phyloP scores from a whole-genome alignment of 2,113 vertebrate species.

The Grallaria varia region DNA sequence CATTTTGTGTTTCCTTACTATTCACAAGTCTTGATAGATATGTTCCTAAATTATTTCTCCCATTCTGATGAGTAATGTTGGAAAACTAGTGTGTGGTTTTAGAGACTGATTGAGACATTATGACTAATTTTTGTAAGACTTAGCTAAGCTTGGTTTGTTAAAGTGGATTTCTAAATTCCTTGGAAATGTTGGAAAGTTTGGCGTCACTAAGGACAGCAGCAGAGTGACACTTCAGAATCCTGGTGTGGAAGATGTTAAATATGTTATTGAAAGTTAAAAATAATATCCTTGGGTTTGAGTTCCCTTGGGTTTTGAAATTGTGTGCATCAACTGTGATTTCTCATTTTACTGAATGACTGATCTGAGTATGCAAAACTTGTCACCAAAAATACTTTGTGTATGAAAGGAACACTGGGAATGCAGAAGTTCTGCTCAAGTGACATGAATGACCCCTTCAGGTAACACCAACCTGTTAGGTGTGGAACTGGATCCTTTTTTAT shows the following conservation, averaged over 20 bases:
- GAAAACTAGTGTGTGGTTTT: neutral
- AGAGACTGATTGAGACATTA: neutral
- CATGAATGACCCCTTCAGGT: neutral
- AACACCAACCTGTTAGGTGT: neutral
- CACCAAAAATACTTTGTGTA: neutral
- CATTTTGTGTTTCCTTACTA: fast-evolving
- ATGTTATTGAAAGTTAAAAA: neutral
- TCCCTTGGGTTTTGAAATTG: neutral
- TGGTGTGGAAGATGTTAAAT: neutral
- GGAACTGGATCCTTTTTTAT: neutral
- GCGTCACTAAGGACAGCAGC: neutral
- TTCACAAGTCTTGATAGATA: neutral
- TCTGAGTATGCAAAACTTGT: neutral
- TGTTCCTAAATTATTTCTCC: neutral
- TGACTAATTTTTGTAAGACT: neutral
- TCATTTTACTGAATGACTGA: neutral
- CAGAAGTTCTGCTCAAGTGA: neutral
- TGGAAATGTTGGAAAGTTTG: neutral
- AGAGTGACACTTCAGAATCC: neutral
- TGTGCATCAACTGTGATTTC: neutral
- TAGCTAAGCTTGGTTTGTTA: neutral
- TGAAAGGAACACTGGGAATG: neutral
- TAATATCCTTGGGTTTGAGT: neutral
- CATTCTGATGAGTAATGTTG: neutral
- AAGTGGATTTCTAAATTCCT: neutral